A percentile compares a stretch with the other conserved stretches of the same genome.
Evolutionary conservation across 2,113 vertebrate species (phyloP).

Genomic region (Cariama cristata): DNA sequence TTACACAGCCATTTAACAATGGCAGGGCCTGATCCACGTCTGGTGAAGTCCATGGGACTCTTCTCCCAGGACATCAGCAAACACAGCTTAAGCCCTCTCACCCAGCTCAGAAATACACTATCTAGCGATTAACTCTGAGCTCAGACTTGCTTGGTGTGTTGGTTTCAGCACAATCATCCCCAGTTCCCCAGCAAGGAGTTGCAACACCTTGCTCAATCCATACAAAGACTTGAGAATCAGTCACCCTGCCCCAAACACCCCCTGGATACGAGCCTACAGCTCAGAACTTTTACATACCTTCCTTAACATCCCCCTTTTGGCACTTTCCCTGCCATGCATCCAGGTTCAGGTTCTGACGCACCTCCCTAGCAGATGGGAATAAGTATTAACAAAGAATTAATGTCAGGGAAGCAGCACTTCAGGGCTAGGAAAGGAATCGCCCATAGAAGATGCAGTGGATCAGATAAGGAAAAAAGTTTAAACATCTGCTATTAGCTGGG

Average conservation of each 20-base stretch:
- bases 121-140: background rate
- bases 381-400: background rate
- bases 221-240: background rate
- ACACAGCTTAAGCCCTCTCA: background rate
- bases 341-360: slow-evolving; percentile 13
- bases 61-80: background rate
- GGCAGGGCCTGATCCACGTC: rapidly evolving
- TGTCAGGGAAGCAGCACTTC: rapidly evolving
- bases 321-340: background rate
- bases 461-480: background rate
- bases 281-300: background rate
- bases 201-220: rapidly evolving
- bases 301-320: background rate
- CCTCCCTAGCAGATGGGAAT: background rate
- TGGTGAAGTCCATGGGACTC: background rate
- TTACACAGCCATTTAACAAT: background rate
- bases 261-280: background rate
- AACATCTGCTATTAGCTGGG: background rate
- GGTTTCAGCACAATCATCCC: no score
- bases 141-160: background rate
- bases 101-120: background rate
- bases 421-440: background rate
- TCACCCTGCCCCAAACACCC: background rate
- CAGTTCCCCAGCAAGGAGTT: background rate
- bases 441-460: rapidly evolving